Base-by-base conservation (phyloP, 2,888 invertebrate genomes). In the Heliconius aoede region DNA sequence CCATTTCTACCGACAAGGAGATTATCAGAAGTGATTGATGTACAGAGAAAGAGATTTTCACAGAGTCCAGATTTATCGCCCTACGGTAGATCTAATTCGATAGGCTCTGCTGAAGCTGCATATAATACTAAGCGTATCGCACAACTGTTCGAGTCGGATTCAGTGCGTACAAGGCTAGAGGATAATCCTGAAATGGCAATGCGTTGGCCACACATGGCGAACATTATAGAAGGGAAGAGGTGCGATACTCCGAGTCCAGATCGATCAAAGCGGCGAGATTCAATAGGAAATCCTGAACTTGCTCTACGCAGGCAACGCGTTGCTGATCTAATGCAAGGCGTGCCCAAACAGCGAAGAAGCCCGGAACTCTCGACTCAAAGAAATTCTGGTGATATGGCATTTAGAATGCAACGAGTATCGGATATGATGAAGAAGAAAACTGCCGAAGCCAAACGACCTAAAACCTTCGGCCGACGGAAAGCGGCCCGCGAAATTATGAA, bases 371-470 rank as follows among this genome's bases (percentile, higher is more conserved):
- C 80, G 11, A 80, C 79, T 28, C 88, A 84, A 74, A 83, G 88
- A 24, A 89, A 88, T 77, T 88, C 90, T 21, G 93, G 86, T 13
- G 95, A 90, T 83, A 92, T 92, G 88, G 92, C 87, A 67, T 94
- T 89, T 80, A 85, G 97, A 95, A 96, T 97, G 95, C 97, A 97
- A 89, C 95, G 97, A 80, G 96, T 96, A 86, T 96, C 96, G 81
- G 96, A 97, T 82, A 95, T 97, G 84, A 95, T 97, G 92, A 97
- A 97, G 85, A 97, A 97, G 95, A 96, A 89, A 90, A 94, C 82
- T 95, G 97, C 94, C 0, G 90, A 90, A 61, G 87, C 87, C 21
- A 89, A 87, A 77, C 84, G 87, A 3, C 86, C 88, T 1, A 91
- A 89, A 76, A 83, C 81, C 18, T 87, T 84, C 0, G 88, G 91